Percentiles rank a stretch among this genome's conserved stretches.
Evolutionary conservation across 2,888 invertebrate species (phyloP).

Genomic region (Silvanus unidentatus): DNA sequence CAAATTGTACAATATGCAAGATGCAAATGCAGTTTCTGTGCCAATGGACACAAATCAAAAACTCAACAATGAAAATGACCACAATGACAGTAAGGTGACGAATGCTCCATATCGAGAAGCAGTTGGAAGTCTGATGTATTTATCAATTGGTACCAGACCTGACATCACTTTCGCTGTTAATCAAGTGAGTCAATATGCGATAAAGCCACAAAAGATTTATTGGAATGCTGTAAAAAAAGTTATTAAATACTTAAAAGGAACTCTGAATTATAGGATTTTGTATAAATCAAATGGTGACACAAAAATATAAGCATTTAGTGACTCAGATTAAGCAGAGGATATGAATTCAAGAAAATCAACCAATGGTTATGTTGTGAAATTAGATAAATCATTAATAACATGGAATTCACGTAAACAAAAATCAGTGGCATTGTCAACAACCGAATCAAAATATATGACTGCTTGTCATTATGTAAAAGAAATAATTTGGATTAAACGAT

Average conservation of each 20-base stretch:
- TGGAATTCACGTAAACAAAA: slow-evolving; percentile 28
- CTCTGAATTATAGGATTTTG: no score
- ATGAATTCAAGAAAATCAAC: slow-evolving; percentile 19
- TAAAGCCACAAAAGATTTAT: no score
- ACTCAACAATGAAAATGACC: no score
- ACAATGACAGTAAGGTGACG: background rate
- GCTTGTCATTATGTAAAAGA: slow-evolving; percentile 24
- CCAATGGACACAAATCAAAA: background rate
- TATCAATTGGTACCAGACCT: no score
- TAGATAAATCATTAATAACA: slow-evolving; percentile 22
- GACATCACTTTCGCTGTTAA: no score
- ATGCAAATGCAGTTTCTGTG: background rate
- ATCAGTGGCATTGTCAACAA: slow-evolving; percentile 28
- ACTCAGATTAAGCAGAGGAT: slow-evolving; percentile 8
- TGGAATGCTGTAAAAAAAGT: no score
- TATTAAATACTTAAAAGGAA: no score
- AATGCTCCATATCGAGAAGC: background rate
- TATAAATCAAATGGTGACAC: no score
- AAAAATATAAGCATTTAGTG: background rate
- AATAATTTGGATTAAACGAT: slow-evolving; percentile 17
- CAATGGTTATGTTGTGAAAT: slow-evolving; percentile 23
- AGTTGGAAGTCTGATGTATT: no score
- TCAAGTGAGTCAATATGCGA: no score
- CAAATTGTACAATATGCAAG: no score
- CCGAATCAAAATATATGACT: slow-evolving; percentile 31